A percentile compares a stretch with the other conserved stretches of the same genome.
phyloP scores from a whole-genome alignment of 2,797 vertebrate genomes.

The Myotis vivesi region DNA sequence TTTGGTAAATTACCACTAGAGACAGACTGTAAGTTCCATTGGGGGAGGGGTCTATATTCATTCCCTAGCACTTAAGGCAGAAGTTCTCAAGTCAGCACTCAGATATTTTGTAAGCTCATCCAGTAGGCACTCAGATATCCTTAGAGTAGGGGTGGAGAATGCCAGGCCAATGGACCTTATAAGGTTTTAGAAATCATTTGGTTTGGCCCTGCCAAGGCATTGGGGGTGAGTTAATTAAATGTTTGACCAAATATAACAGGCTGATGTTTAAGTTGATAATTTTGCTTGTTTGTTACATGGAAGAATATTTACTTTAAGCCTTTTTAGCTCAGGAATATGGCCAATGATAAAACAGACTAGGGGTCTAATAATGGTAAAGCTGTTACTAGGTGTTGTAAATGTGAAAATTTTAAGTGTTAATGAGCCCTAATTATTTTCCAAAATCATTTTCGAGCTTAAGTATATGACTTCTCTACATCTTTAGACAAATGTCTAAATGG shows the following conservation, averaged over 20 bases:
- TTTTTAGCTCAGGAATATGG: conserved; percentile 1
- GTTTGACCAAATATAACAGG: too few species aligned
- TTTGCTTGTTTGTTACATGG: neutral
- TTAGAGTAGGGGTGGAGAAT: neutral
- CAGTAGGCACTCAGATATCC: neutral
- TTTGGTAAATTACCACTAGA: neutral
- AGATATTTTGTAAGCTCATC: neutral
- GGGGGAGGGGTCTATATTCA: neutral
- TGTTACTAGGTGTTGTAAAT: neutral
- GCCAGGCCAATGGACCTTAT: too few species aligned
- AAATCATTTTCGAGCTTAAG: conserved; percentile 1
- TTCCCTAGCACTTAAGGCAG: neutral
- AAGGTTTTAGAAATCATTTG: too few species aligned
- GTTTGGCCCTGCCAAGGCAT: too few species aligned
- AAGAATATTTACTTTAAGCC: neutral
- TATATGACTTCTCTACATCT: neutral
- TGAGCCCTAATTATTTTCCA: neutral
- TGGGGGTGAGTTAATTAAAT: too few species aligned
- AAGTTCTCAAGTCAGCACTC: neutral
- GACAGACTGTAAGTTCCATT: neutral
- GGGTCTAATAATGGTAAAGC: neutral
- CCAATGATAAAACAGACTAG: neutral
- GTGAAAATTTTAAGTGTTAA: conserved; percentile 1
- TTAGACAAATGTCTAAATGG: neutral
- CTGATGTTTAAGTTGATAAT: too few species aligned